Evolutionary conservation across 2,888 invertebrate genomes (phyloP).

Genomic region (Rhagophthalmus giganteus): DNA sequence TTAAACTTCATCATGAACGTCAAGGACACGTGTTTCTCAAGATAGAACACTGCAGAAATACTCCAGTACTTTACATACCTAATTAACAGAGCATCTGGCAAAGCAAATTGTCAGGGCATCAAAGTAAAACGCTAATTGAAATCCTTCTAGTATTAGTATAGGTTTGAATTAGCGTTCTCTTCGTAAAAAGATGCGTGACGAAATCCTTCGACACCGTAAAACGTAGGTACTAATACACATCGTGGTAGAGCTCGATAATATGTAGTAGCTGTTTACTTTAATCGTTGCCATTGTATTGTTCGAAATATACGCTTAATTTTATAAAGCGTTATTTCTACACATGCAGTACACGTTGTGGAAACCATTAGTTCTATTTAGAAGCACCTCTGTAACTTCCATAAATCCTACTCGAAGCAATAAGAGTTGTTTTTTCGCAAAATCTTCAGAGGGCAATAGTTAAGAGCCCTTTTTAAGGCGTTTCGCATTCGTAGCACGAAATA

Average conservation of each 20-base stretch:
- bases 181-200: slow-evolving; percentile 4
- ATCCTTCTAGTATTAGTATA: slow-evolving; percentile 20
- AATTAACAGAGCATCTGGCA: slow-evolving; percentile 27
- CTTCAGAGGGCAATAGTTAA: neutral
- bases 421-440: neutral
- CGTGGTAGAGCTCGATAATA: no score
- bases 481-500: neutral
- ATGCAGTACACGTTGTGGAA: neutral
- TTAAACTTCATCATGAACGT: slow-evolving; percentile 22
- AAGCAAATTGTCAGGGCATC: slow-evolving; percentile 23
- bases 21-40: slow-evolving; percentile 21
- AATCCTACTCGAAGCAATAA: neutral
- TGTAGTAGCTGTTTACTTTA: no score
- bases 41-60: slow-evolving; percentile 18
- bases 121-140: slow-evolving; percentile 27
- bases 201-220: no score
- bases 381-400: neutral
- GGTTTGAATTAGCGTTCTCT: slow-evolving; percentile 15
- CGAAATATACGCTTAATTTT: neutral
- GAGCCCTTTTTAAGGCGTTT: neutral
- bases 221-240: no score
- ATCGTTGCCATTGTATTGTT: neutral
- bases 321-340: neutral
- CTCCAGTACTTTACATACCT: slow-evolving; percentile 25
- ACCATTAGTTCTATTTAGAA: neutral